Evolutionary conservation across 2,888 invertebrate species (phyloP).

Genomic region (Neoascia interrupta): DNA sequence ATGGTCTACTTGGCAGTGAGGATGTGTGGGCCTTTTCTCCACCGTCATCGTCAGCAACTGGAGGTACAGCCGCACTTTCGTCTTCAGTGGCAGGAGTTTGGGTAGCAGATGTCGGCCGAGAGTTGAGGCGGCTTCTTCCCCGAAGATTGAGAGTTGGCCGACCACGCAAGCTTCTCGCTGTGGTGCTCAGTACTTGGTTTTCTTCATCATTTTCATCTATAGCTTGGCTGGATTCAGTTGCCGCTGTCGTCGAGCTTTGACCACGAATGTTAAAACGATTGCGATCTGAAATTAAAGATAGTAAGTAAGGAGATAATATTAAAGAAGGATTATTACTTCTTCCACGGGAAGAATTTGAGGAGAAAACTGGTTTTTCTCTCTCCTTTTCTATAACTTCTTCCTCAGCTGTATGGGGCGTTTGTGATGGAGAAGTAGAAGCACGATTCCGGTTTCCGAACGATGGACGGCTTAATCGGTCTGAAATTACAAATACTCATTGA

Average conservation of each 20-base stretch:
- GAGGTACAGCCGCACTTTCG: conserved; percentile 57
- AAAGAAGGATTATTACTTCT: conserved; percentile 74
- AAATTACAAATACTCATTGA: too few relatives aligned
- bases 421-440: conserved; percentile 72
- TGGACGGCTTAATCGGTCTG: conserved; percentile 79
- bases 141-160: conserved; percentile 77
- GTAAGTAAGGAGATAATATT: not conserved
- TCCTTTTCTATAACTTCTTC: conserved; percentile 74
- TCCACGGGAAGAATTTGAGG: conserved; percentile 72
- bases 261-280: conserved; percentile 79
- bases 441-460: conserved; percentile 77
- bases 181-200: conserved; percentile 74
- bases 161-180: conserved; percentile 74
- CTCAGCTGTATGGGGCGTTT: conserved; percentile 71
- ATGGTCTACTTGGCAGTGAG: conserved; percentile 73
- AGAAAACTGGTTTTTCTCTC: conserved; percentile 74
- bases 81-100: conserved; percentile 72
- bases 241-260: conserved; percentile 73
- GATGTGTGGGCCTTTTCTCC: conserved; percentile 72
- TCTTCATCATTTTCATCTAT: conserved; percentile 70
- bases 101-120: conserved; percentile 73
- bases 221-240: conserved; percentile 63
- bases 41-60: conserved; percentile 68
- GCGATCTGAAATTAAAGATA: conserved; percentile 77
- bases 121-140: conserved; percentile 75